These are phyloP conservation scores for Antennarius maculatus DNA, from an alignment of 2,797 vertebrate species.

Conservation along the genomic window DNA sequence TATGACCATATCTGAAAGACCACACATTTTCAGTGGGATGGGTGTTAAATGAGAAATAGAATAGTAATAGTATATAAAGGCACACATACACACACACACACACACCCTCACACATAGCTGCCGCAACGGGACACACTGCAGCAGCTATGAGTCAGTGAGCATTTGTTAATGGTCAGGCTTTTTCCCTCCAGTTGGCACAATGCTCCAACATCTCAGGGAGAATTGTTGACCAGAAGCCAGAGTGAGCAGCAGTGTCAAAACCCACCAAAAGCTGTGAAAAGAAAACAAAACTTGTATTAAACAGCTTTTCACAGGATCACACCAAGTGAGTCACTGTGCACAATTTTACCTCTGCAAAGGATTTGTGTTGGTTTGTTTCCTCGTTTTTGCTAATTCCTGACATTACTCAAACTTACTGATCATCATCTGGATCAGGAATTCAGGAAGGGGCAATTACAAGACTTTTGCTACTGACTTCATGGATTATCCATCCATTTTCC, in stretches of 20 bases:
- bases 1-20: slow-evolving; percentile 38
- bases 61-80: slow-evolving; percentile 58
- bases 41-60: slow-evolving; percentile 67
- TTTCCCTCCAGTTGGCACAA: slow-evolving; percentile 77
- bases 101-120: slow-evolving; percentile 28
- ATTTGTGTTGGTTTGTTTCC: too few relatives aligned
- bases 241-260: slow-evolving; percentile 78
- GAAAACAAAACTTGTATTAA: slow-evolving; percentile 54
- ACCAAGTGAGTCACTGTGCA: slow-evolving; percentile 43
- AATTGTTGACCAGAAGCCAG: slow-evolving; percentile 77
- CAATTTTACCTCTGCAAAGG: slow-evolving; percentile 5
- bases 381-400: too few relatives aligned
- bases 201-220: slow-evolving; percentile 78
- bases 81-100: slow-evolving; percentile 38
- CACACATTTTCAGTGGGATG: slow-evolving; percentile 73
- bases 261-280: slow-evolving; percentile 67
- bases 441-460: too few relatives aligned
- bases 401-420: too few relatives aligned
- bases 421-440: too few relatives aligned
- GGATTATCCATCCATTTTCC: too few relatives aligned
- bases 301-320: slow-evolving; percentile 46
- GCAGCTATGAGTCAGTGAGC: slow-evolving; percentile 80
- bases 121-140: slow-evolving; percentile 73
- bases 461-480: too few relatives aligned
- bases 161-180: slow-evolving; percentile 78